Base-by-base conservation (phyloP, 35 echinoderm and acorn worm species). In the Patiria miniata region DNA sequence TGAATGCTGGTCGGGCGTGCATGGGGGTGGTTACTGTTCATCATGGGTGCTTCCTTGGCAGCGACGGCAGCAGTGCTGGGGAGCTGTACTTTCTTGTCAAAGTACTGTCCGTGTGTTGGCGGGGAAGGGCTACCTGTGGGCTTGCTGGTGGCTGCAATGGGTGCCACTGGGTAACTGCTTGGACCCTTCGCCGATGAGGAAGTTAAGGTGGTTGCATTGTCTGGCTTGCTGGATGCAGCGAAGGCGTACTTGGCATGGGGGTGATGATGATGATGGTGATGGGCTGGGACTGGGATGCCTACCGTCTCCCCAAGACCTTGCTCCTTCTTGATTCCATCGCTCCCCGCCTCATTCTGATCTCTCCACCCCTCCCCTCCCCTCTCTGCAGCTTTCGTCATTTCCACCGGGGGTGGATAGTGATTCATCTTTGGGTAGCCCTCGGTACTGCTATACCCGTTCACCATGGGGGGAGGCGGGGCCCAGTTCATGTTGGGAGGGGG, bases 31-130 rank as follows among this genome's bases (percentile, higher is more conserved):
- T 52, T 18, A 51, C 81, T 60, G 81, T 59, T 60, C 51, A 53
- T 18, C 51, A 79, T 86, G 33, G 83, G 85, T 9, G 65, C 65
- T 9, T 73, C 65, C 26, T 73, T 73, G 30, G 65, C 65, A 19
- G 26, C 69, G 7, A 47, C 34, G 2, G 65, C 65, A 37, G 26
- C 85, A 12, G 39, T 33, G 30, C 28, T 87, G 40, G 78, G 85
- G 68, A 78, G 65, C 73, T 78, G 85, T 2, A 61, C 57, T 37
- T 53, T 87, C 76, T 87, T 79, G 22, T 87, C 68, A 79, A 78
- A 87, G 85, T 78, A 79, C 50, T 87, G 85, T 79, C 85, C 77
- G 26, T 87, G 68, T n/a, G 15, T 73, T 12, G 65, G 65, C 29
- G 65, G 65, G 19, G 65, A 73, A 7, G 65, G 65, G 65, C 65